Percentiles rank a stretch among this genome's conserved stretches.
Evolutionary conservation across 1,140 invertebrate species (phyloP).

Genomic region (Tenebrio molitor): DNA sequence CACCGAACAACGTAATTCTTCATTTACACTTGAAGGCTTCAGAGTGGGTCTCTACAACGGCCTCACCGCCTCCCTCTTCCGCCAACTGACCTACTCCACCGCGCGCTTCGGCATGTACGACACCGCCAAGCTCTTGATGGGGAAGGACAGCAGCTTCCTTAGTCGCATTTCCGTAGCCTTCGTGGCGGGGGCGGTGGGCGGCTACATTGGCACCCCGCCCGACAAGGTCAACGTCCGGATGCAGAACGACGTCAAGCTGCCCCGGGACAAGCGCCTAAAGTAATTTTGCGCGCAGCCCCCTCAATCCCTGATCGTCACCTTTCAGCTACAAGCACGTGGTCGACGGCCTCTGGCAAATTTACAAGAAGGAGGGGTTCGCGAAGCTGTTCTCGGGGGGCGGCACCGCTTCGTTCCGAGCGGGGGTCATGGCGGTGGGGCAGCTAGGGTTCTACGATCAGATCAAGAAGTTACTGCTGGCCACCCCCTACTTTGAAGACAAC

Average conservation of each 20-base stretch:
- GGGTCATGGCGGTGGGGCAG: constrained; percentile 75
- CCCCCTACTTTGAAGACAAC: constrained; percentile 14
- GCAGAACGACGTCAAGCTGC: constrained; percentile 98
- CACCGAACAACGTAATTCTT: neutral
- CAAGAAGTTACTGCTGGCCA: neutral
- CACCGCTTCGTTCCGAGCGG: constrained; percentile 89
- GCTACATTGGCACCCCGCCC: constrained; percentile 91
- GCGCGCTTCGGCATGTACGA: constrained; percentile 97
- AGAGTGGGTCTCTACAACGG: constrained; percentile 96
- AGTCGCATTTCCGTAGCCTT: constrained; percentile 85
- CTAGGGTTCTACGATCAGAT: constrained; percentile 8
- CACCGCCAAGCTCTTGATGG: constrained; percentile 71
- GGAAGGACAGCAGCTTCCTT: constrained; percentile 71
- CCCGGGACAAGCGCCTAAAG: constrained; percentile 87
- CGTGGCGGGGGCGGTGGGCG: constrained; percentile 86
- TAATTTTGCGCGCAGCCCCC: neutral
- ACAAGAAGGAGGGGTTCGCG: constrained; percentile 82
- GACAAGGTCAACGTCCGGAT: constrained; percentile 98
- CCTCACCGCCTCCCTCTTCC: constrained; percentile 90
- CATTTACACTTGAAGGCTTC: constrained; percentile 73
- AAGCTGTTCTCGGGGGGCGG: constrained; percentile 90
- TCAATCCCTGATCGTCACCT: constrained; percentile 49
- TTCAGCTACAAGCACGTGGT: constrained; percentile 90
- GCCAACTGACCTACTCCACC: constrained; percentile 97
- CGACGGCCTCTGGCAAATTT: constrained; percentile 90